Evolutionary conservation across 2,113 vertebrate genomes (phyloP).

Genomic region (Perognathus longimembris): DNA sequence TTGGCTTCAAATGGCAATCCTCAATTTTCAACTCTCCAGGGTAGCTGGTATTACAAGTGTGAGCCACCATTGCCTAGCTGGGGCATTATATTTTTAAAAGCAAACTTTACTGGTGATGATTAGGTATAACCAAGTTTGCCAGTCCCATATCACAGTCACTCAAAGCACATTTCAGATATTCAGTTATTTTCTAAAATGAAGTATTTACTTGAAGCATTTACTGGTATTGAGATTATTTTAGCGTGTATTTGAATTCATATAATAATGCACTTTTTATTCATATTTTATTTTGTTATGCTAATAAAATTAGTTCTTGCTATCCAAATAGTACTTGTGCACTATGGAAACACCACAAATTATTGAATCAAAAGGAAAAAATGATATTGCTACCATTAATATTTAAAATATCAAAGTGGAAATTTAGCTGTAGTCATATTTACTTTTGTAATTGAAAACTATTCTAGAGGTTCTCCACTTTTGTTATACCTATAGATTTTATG

Average conservation of each 20-base stretch:
- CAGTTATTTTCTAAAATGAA: neutral
- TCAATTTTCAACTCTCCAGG: too few species aligned
- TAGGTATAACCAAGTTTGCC: neutral
- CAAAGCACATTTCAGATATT: constrained; percentile 3
- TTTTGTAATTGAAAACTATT: constrained; percentile 1
- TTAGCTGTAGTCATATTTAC: neutral
- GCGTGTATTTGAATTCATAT: neutral
- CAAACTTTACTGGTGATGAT: neutral
- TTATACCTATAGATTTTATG: neutral
- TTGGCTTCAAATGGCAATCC: too few species aligned
- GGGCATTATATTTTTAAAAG: too few species aligned
- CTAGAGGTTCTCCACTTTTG: neutral
- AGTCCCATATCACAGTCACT: neutral
- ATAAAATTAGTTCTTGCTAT: neutral
- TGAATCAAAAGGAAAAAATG: neutral
- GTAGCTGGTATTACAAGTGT: too few species aligned
- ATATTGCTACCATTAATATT: neutral
- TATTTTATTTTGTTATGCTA: neutral
- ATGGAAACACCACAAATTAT: neutral
- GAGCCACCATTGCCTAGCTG: too few species aligned
- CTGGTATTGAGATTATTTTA: neutral
- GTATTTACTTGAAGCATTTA: neutral
- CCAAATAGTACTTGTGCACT: neutral
- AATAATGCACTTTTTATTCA: neutral
- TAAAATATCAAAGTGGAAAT: neutral